phyloP scores from a whole-genome alignment of 2,888 invertebrate species.

The Tortricodes alternella region DNA sequence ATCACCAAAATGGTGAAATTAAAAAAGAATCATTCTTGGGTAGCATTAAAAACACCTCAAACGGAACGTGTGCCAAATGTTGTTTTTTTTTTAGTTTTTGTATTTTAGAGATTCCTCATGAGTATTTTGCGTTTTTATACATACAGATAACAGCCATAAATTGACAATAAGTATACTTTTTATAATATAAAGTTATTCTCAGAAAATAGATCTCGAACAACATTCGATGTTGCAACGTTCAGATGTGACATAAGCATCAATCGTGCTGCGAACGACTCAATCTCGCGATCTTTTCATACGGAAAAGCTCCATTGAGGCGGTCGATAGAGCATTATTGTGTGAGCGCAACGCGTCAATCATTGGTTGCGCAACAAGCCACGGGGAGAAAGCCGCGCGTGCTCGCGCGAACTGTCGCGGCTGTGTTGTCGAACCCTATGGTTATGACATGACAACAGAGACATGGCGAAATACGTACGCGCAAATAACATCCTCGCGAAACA shows the following conservation, averaged over 20 bases:
- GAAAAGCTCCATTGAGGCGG: conserved; percentile 64
- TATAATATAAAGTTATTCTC: too few relatives aligned
- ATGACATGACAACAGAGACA: conserved; percentile 42
- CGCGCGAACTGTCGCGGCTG: conserved; percentile 57
- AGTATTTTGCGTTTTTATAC: too few relatives aligned
- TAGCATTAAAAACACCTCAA: too few relatives aligned
- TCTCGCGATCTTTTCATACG: conserved; percentile 67
- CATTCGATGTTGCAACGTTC: conserved; percentile 39
- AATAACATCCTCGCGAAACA: conserved; percentile 2
- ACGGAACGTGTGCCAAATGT: too few relatives aligned
- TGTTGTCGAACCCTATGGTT: conserved; percentile 38
- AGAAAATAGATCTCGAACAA: conserved; percentile 18
- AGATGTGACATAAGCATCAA: conserved; percentile 57
- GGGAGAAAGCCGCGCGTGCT: conserved; percentile 57
- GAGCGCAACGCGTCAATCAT: conserved; percentile 70
- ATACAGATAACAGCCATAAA: too few relatives aligned
- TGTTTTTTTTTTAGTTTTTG: too few relatives aligned
- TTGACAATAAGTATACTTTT: too few relatives aligned
- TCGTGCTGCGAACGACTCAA: conserved; percentile 60
- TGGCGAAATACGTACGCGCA: conserved; percentile 5
- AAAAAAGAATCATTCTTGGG: too few relatives aligned
- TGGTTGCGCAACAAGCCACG: conserved; percentile 56
- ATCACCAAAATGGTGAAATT: too few relatives aligned
- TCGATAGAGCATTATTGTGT: conserved; percentile 64
- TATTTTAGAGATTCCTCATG: too few relatives aligned